Conservation (phyloP, 2,797 vertebrate genomes). For the Falco berigora region DNA sequence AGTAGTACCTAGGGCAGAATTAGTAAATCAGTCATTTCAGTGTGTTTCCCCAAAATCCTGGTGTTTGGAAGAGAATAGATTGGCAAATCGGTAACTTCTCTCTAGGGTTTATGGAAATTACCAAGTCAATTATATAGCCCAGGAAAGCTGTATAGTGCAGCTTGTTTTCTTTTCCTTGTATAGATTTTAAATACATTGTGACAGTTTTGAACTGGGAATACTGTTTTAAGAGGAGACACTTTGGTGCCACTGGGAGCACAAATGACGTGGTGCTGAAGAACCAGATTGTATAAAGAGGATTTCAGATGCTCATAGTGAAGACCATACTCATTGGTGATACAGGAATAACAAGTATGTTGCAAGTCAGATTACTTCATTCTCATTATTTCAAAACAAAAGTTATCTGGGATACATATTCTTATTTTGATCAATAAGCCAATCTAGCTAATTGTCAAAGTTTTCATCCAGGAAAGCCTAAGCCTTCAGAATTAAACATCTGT, state of each 20-base stretch:
- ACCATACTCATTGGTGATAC: neutral
- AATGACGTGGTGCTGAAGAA: neutral
- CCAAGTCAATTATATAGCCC: neutral
- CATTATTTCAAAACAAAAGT: neutral
- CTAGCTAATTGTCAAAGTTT: neutral
- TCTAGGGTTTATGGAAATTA: conserved; percentile 12
- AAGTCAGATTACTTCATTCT: neutral
- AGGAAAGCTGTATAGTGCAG: neutral
- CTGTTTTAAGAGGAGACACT: neutral
- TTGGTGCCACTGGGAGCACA: neutral
- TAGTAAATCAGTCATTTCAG: conserved; percentile 28
- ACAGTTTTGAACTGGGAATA: conserved; percentile 3
- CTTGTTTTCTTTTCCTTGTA: neutral
- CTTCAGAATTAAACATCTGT: neutral
- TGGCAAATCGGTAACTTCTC: conserved; percentile 17
- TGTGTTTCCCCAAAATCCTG: neutral
- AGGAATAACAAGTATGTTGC: neutral
- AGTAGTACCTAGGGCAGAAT: conserved; percentile 51
- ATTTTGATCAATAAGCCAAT: neutral
- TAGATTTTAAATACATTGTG: neutral
- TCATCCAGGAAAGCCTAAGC: neutral
- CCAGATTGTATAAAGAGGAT: neutral
- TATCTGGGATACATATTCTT: neutral
- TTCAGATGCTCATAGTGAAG: neutral
- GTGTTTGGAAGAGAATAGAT: neutral